Conservation (phyloP, 1,140 invertebrate species). For the Frieseomelitta varia region DNA sequence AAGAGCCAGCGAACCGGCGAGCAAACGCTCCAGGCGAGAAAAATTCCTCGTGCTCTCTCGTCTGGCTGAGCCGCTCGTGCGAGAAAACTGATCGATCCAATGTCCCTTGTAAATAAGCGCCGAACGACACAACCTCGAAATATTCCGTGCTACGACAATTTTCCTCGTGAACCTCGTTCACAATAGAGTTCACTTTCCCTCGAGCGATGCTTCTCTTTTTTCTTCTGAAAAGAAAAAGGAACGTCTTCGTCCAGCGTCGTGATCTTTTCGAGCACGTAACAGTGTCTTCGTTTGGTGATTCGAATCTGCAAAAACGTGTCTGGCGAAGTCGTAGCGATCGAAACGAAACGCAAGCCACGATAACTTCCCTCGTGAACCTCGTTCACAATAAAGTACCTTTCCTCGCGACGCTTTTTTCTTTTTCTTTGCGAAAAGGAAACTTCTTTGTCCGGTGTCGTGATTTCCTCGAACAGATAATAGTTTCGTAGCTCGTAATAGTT, state of each 20-base stretch:
- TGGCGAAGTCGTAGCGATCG: too few species aligned
- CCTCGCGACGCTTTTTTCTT: too few species aligned
- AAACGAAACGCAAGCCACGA: background rate
- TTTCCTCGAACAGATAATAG: too few species aligned
- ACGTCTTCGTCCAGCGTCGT: background rate
- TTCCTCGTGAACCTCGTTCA: background rate
- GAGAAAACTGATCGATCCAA: slow-evolving; percentile 20
- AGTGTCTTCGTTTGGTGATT: too few species aligned
- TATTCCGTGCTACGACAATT: background rate
- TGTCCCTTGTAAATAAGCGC: background rate
- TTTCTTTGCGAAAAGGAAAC: background rate
- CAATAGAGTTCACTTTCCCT: background rate
- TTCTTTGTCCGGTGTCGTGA: too few species aligned
- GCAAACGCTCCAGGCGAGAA: slow-evolving; percentile 28
- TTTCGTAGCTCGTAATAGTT: too few species aligned
- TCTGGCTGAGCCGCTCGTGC: slow-evolving; percentile 4
- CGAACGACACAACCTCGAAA: background rate
- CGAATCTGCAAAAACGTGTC: too few species aligned
- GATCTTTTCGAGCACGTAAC: too few species aligned
- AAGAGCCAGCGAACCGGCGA: slow-evolving; percentile 14
- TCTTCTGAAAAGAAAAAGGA: background rate
- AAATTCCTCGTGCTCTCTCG: slow-evolving; percentile 15
- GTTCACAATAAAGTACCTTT: background rate
- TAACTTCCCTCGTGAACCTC: background rate
- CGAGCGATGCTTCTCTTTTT: too few species aligned